A percentile compares a stretch with the other conserved stretches of the same genome.
Conservation (phyloP, 2,888 invertebrate genomes). For the Fragum sueziense region DNA sequence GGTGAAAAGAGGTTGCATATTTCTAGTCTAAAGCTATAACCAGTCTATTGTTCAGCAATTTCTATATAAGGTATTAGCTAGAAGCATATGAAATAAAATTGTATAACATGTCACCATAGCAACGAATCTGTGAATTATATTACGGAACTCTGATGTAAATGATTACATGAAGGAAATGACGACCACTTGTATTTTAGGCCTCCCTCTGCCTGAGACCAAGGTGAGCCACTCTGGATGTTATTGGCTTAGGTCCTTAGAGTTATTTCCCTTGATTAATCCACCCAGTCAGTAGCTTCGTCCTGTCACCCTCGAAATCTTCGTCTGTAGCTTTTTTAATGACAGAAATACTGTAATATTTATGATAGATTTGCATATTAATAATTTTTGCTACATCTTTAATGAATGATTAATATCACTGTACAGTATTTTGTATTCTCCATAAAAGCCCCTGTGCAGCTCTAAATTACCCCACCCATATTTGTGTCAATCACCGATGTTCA, state of each 20-base stretch:
- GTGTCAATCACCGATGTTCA: not conserved
- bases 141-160: not conserved
- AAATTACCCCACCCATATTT: slow-evolving; percentile 4
- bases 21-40: not conserved
- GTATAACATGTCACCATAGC: slow-evolving; percentile 2
- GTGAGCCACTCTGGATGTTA: slow-evolving; percentile 65
- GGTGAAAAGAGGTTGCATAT: not conserved
- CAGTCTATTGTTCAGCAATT: not conserved
- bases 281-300: slow-evolving; percentile 64
- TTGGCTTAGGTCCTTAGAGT: slow-evolving; percentile 65
- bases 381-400: slow-evolving; percentile 39
- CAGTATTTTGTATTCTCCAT: slow-evolving; percentile 15
- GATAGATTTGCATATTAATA: slow-evolving; percentile 57
- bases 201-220: slow-evolving; percentile 48
- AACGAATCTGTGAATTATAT: not conserved
- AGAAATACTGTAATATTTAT: slow-evolving; percentile 37
- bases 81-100: not conserved
- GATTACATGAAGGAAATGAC: slow-evolving; percentile 23
- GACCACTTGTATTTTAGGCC: slow-evolving; percentile 60
- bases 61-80: not conserved
- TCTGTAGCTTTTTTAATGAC: slow-evolving; percentile 60
- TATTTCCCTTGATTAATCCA: slow-evolving; percentile 60
- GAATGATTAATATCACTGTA: slow-evolving; percentile 31
- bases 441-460: slow-evolving; percentile 8
- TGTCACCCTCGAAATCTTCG: slow-evolving; percentile 56